Evolutionary conservation across 2,888 invertebrate species (phyloP).

Genomic region (Zeuzera pyrina): DNA sequence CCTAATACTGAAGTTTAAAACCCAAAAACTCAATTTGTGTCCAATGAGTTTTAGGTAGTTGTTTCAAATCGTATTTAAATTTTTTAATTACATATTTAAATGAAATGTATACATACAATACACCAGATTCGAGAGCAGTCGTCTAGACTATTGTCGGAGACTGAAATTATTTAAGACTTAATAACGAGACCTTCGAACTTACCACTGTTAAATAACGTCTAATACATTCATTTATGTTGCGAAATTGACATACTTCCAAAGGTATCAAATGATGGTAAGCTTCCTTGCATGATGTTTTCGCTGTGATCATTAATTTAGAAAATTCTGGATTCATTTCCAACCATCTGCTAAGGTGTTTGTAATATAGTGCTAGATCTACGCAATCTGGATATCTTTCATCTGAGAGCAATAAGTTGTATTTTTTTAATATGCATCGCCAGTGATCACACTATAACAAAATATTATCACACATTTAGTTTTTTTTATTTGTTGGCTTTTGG

Average conservation of each 20-base stretch:
- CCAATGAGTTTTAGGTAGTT: too few relatives aligned
- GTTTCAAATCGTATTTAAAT: too few relatives aligned
- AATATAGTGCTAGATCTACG: conserved; percentile 35
- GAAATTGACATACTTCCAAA: conserved; percentile 28
- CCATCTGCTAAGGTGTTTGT: conserved; percentile 41
- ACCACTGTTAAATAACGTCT: conserved; percentile 33
- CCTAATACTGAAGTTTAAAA: too few relatives aligned
- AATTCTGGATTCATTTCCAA: conserved; percentile 35
- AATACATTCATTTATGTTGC: conserved; percentile 29
- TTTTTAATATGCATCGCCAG: conserved; percentile 38
- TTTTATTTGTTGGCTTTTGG: too few relatives aligned
- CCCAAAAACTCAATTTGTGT: too few relatives aligned
- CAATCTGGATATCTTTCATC: too few relatives aligned
- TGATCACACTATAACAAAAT: conserved; percentile 31
- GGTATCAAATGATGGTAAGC: conserved; percentile 22
- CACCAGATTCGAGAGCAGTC: too few relatives aligned
- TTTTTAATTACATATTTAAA: too few relatives aligned
- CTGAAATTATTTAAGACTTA: background rate
- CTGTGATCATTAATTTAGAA: conserved; percentile 25
- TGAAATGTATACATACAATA: too few relatives aligned
- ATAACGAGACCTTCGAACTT: conserved; percentile 15
- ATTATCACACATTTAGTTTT: too few relatives aligned
- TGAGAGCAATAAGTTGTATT: conserved; percentile 28
- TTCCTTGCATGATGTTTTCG: conserved; percentile 33
- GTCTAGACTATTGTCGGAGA: too few relatives aligned